These are phyloP conservation scores for Nephotettix cincticeps DNA, from an alignment of 1,140 invertebrate genomes.

Conservation along the genomic window DNA sequence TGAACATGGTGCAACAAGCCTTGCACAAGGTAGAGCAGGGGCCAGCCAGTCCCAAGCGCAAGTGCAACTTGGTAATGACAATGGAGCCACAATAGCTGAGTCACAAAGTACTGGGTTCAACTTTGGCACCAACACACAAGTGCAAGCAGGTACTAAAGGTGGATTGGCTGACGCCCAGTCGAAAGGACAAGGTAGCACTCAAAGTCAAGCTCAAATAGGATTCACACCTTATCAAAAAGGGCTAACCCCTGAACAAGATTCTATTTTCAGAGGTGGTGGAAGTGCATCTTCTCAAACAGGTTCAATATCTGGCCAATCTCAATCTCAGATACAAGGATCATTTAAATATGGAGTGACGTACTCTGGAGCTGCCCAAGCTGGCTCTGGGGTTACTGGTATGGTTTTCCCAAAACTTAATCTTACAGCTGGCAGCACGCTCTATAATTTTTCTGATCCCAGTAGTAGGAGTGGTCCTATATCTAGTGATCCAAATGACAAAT, in stretches of 20 bases:
- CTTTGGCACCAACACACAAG: constrained; percentile 73
- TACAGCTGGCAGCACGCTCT: constrained; percentile 23
- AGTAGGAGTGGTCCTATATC: constrained; percentile 39
- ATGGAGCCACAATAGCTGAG: constrained; percentile 67
- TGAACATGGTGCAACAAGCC: constrained; percentile 69
- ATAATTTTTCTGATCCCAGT: constrained; percentile 31
- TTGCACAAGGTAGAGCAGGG: constrained; percentile 69
- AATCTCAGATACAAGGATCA: constrained; percentile 75
- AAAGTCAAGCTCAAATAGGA: constrained; percentile 82
- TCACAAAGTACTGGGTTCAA: constrained; percentile 70
- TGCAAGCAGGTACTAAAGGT: constrained; percentile 73
- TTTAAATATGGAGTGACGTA: constrained; percentile 77
- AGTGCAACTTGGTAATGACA: constrained; percentile 68
- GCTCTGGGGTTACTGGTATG: constrained; percentile 57
- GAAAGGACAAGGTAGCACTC: constrained; percentile 76
- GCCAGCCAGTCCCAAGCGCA: constrained; percentile 74
- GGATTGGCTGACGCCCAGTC: constrained; percentile 82
- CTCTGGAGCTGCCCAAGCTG: constrained; percentile 76
- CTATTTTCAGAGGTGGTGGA: constrained; percentile 69
- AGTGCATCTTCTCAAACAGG: constrained; percentile 74
- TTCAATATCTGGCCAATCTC: constrained; percentile 68
- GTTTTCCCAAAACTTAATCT: constrained; percentile 30
- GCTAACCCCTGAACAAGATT: constrained; percentile 46
- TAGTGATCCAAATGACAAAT: constrained; percentile 11
- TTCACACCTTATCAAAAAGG: constrained; percentile 69